These are phyloP conservation scores for Adelosebastes latens DNA, from an alignment of 2,797 vertebrate genomes.

Conservation along the genomic window DNA sequence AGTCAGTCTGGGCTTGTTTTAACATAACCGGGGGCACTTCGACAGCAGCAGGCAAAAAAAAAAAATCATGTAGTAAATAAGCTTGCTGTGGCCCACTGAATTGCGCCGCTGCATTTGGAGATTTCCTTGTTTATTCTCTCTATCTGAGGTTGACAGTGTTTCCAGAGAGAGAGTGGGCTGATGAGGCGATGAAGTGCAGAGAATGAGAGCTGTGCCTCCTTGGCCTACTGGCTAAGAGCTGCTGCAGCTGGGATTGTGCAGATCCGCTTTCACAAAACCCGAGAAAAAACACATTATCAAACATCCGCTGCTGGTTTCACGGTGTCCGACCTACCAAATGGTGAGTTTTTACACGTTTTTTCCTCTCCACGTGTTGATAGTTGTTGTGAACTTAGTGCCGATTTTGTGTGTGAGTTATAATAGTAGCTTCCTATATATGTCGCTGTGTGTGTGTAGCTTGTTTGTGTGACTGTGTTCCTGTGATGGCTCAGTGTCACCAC, in stretches of 20 bases:
- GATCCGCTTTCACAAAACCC: constrained; percentile 82
- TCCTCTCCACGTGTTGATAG: constrained; percentile 50
- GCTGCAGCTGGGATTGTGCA: constrained; percentile 84
- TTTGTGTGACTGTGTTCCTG: constrained; percentile 67
- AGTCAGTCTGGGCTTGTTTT: constrained; percentile 85
- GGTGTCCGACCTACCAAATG: constrained; percentile 82
- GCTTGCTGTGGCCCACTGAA: constrained; percentile 62
- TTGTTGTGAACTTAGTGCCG: constrained; percentile 64
- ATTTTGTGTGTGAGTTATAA: constrained; percentile 47
- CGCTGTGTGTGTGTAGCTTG: constrained; percentile 69
- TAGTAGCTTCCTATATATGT: constrained; percentile 71
- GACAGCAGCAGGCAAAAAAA: constrained; percentile 78
- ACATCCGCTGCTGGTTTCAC: constrained; percentile 76
- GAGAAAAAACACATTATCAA: constrained; percentile 72
- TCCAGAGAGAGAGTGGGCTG: constrained; percentile 64
- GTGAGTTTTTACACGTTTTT: constrained; percentile 81
- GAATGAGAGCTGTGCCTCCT: constrained; percentile 82
- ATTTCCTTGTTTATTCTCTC: constrained; percentile 65
- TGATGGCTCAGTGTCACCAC: constrained; percentile 77
- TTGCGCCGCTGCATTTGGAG: constrained; percentile 64
- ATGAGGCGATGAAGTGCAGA: constrained; percentile 81
- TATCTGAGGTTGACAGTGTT: constrained; percentile 72
- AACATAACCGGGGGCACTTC: constrained; percentile 86
- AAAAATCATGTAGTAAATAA: constrained; percentile 80
- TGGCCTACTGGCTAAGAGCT: constrained; percentile 83